These are phyloP conservation scores for Choreutis nemorana DNA, from an alignment of 2,888 invertebrate species.

Conservation along the genomic window DNA sequence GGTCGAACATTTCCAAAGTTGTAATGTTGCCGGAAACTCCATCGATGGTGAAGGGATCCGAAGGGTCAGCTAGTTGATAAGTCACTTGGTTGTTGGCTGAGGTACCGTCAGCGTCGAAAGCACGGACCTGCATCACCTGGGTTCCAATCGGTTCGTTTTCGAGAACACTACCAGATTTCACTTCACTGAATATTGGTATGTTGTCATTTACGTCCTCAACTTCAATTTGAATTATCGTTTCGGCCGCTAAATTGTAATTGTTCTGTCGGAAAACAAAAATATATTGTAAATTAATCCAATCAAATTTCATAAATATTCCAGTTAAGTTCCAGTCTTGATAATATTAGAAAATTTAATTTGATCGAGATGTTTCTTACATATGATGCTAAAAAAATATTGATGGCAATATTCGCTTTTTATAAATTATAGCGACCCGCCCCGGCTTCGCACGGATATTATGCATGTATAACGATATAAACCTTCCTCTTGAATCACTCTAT, in stretches of 20 bases:
- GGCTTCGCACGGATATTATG: too few relatives aligned
- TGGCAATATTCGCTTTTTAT: too few relatives aligned
- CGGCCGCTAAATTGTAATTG: slow-evolving; percentile 80
- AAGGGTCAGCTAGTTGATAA: slow-evolving; percentile 75
- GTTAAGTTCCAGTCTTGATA: too few relatives aligned
- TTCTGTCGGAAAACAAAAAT: slow-evolving; percentile 58
- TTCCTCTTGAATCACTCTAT: too few relatives aligned
- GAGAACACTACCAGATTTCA: slow-evolving; percentile 80
- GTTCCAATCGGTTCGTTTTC: slow-evolving; percentile 87
- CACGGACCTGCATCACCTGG: slow-evolving; percentile 86
- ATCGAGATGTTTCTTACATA: too few relatives aligned
- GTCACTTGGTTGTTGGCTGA: slow-evolving; percentile 82
- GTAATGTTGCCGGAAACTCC: slow-evolving; percentile 87
- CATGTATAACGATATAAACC: too few relatives aligned
- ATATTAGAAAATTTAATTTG: too few relatives aligned
- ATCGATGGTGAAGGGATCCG: slow-evolving; percentile 85
- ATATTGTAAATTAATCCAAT: background rate
- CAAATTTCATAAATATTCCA: slow-evolving; percentile 6
- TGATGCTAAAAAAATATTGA: too few relatives aligned
- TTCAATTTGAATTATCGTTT: slow-evolving; percentile 79
- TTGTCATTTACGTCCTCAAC: slow-evolving; percentile 92
- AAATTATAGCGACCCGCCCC: too few relatives aligned
- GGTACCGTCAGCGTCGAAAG: slow-evolving; percentile 88
- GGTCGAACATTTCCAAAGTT: slow-evolving; percentile 81
- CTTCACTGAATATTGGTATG: slow-evolving; percentile 85